These are phyloP conservation scores for Petromus typicus DNA, from an alignment of 2,113 vertebrate species.

Conservation along the genomic window DNA sequence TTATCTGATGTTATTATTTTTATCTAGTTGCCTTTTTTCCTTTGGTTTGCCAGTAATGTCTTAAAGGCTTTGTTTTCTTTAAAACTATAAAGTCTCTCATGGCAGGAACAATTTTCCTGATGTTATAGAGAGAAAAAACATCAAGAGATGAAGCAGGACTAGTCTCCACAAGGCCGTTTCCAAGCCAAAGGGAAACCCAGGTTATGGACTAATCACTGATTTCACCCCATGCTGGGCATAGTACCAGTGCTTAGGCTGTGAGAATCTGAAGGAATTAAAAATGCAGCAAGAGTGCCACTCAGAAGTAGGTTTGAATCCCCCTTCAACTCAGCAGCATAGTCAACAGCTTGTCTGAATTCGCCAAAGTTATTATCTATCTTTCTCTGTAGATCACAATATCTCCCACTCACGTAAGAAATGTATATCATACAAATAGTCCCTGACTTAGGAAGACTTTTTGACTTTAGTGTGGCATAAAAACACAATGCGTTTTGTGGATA, in stretches of 20 bases:
- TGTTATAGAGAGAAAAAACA: not conserved
- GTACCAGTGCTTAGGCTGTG: not conserved
- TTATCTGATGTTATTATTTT: slow-evolving; percentile 56
- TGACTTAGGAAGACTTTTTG: not conserved
- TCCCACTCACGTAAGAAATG: not conserved
- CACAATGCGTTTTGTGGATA: not conserved
- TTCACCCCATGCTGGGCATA: not conserved
- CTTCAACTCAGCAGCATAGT: not conserved
- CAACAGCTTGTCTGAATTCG: not conserved
- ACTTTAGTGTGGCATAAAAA: not conserved
- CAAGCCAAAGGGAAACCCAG: not conserved
- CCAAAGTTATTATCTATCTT: not conserved
- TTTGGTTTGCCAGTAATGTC: slow-evolving; percentile 46
- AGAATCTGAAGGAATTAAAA: not conserved
- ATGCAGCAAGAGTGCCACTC: not conserved
- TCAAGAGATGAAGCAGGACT: not conserved
- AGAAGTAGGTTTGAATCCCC: not conserved
- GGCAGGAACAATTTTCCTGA: not conserved
- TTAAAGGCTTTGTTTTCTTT: slow-evolving; percentile 62
- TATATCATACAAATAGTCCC: not conserved
- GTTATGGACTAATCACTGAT: not conserved
- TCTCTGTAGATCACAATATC: not conserved
- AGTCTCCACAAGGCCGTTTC: not conserved
- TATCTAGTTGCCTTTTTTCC: slow-evolving; percentile 50
- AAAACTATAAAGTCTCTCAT: not conserved